Evolutionary conservation across 37 sponge, comb jelly and placozoan species (phyloP).

Genomic region (Haliclona indistincta): DNA sequence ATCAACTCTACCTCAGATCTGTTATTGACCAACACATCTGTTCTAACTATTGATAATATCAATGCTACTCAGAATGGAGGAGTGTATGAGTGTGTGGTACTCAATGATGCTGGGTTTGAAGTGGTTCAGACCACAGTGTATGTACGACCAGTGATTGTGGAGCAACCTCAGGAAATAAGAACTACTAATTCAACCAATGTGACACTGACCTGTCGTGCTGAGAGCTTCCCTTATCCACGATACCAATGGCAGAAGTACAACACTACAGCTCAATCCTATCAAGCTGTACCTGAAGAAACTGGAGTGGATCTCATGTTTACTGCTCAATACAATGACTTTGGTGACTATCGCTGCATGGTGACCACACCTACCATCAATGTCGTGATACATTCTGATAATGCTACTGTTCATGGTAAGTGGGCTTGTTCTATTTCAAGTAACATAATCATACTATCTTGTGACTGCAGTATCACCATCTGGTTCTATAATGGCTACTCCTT

Average conservation of each 20-base stretch:
- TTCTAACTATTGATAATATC: neutral
- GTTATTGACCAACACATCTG: too few relatives aligned
- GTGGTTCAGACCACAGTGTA: constrained; percentile 14
- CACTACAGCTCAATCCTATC: neutral
- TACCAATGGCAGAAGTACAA: constrained; percentile 7
- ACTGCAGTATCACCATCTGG: constrained; percentile 23
- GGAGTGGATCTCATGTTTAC: neutral
- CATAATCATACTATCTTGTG: neutral
- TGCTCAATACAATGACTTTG: neutral
- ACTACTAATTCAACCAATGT: constrained; percentile 3
- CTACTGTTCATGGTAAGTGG: neutral
- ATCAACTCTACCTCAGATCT: too few relatives aligned
- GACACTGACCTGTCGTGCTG: constrained; percentile 41
- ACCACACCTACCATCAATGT: neutral
- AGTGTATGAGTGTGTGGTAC: constrained; percentile 38
- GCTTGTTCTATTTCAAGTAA: neutral
- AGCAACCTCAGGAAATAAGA: neutral
- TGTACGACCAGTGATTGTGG: constrained; percentile 17
- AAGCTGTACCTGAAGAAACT: neutral
- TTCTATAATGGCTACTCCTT: neutral
- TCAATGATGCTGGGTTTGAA: constrained; percentile 55
- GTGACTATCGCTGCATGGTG: constrained; percentile 7
- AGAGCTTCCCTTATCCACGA: constrained; percentile 22
- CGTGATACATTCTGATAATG: neutral
- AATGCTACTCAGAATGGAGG: constrained; percentile 43